Evolutionary conservation across 2,797 vertebrate species (phyloP), one percentile per base, ranked within the genome.

Genomic region (Pseudotriccus pelzelni): DNA sequence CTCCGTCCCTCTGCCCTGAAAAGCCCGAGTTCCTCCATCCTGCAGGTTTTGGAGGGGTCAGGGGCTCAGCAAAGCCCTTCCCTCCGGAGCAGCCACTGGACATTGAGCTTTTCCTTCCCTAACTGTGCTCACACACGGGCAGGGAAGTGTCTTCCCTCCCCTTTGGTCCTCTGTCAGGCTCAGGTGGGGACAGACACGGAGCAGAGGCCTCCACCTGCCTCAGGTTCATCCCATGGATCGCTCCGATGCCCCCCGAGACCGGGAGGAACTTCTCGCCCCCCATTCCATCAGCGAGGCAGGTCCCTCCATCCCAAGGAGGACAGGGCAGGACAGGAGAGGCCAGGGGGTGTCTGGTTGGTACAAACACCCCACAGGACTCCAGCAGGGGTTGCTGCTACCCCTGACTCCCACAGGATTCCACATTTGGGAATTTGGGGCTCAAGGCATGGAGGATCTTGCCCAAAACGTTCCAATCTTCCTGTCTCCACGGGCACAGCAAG

Each of bases 231-330:
- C n/a, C 52, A 4, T 7, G 27, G 37, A 25, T 62, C 28, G 53
- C 25, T 52, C 53, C 53, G 13, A 6, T 9, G 21, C 59, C 23
- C 52, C 32, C 50, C 19, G 24, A 55, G 53, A 20, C 8, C 12
- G 55, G n/a, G 7, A 52, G 62, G n/a, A 70, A 20, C 14, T 32
- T 58, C 34, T 30, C 12, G 4, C 13, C 14, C 84, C 13, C 7
- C 25, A 2, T 7, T 5, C 30, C 37, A 22, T 41, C 59, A 46
- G 5, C 0, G 0, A 56, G 46, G 27, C 30, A 10, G 46, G 23
- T 25, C 18, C 58, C 19, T 39, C 39, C 41, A 14, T 21, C 41
- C 74, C 32, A 27, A 30, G 27, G 37, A 49, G 75, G 60, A 27
- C 14, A 16, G 66, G n/a, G n/a, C 10, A 12, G 46, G 30, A 6